Base-by-base conservation (phyloP, 2,113 vertebrate species). In the Pipra filicauda region DNA sequence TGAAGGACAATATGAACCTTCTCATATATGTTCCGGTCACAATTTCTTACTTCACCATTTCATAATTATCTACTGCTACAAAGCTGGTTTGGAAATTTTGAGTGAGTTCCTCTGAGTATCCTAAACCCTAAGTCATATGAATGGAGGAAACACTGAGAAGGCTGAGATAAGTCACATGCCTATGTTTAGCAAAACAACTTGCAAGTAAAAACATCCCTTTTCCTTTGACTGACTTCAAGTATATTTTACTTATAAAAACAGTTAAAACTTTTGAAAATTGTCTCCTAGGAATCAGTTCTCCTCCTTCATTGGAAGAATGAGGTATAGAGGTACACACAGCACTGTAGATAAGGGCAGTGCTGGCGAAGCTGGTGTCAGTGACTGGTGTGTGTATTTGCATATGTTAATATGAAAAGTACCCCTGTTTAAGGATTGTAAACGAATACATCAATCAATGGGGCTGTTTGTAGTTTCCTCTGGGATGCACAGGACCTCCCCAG, bases 101-200 rank as follows among this genome's bases (percentile, higher is more conserved):
- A 81, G 72, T 88, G 78, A 41, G 27, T 83, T 90, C 72, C 86
- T 75, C 79, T 82, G 58, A 94, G 46, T 85, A 91, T 78, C 86
- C 31, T 89, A 78, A 93, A 72, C 41, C 19, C 43, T 41, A 81
- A 93, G 84, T 96, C 97, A 97, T 71, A 88, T 94, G 91, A 89
- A 91, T 21, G 75, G 76, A 91, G 67, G 90, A 89, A 97, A 72
- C 37, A 49, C 26, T 78, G 75, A 91, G 52, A 73, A 78, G 72
- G 44, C 67, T 78, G 78, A 93, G 75, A 80, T 83, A 95, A 94
- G 82, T 91, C 91, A 96, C 35, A 69, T 54, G 87, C 30, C 87
- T 91, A 22, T 80, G 69, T 95, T 96, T 88, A 95, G 71, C 33
- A 85, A 72, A 84, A 1, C 13, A 91, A 80, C 39, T 65, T 22